These are phyloP conservation scores for Bombus superbus DNA, from an alignment of 1,140 invertebrate species.

Conservation along the genomic window DNA sequence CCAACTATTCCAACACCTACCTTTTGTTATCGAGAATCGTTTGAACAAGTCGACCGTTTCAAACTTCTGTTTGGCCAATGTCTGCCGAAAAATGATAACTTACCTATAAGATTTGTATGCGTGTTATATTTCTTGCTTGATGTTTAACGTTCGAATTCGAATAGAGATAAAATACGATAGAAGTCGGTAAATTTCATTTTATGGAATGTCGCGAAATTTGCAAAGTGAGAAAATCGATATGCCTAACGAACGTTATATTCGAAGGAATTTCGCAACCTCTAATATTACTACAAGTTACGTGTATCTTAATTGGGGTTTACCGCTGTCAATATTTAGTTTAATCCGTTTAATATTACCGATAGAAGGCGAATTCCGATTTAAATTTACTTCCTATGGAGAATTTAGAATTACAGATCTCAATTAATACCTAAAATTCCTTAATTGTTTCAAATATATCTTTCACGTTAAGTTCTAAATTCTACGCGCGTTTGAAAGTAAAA, in stretches of 20 bases:
- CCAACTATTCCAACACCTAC: conserved; percentile 52
- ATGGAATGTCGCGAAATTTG: no score
- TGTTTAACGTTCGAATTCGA: no score
- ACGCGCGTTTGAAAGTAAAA: background rate
- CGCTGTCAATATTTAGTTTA: background rate
- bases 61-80: background rate
- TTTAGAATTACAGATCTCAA: background rate
- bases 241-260: background rate
- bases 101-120: no score
- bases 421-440: background rate
- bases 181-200: no score
- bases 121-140: no score
- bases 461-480: no score
- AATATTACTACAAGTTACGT: background rate
- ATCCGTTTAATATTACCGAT: background rate
- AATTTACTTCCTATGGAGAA: background rate
- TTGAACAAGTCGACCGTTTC: conserved; percentile 19
- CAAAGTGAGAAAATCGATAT: no score
- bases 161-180: no score
- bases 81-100: no score
- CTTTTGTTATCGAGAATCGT: conserved; percentile 55
- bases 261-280: background rate
- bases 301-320: background rate
- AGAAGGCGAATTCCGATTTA: background rate
- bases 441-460: background rate